A percentile compares a stretch with the other conserved stretches of the same genome.
phyloP scores from a whole-genome alignment of 2,797 vertebrate genomes.

The Aratinga solstitialis region DNA sequence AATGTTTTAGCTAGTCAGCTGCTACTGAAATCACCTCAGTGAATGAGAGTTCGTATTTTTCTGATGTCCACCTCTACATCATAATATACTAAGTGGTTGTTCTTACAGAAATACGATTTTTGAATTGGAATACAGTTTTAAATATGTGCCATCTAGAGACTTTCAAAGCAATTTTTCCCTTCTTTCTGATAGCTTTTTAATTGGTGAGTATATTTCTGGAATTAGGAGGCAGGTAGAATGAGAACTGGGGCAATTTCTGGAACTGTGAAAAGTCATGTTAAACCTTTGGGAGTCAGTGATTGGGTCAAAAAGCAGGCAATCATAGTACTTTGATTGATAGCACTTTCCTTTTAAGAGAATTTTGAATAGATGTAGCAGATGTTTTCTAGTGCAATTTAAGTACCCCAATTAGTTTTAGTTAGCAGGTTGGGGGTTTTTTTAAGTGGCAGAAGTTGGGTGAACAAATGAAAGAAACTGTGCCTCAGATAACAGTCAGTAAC shows the following conservation, averaged over 20 bases:
- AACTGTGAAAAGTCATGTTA: neutral
- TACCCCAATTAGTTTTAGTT: conserved; percentile 14
- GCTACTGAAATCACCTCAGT: neutral
- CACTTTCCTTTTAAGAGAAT: neutral
- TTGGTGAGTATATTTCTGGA: neutral
- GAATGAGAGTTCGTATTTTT: neutral
- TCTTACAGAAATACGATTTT: neutral
- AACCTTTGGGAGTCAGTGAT: neutral
- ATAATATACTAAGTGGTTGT: neutral
- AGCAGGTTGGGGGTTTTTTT: neutral
- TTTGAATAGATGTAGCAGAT: conserved; percentile 3
- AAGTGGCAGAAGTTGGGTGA: neutral
- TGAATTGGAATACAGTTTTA: neutral
- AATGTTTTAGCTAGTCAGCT: neutral
- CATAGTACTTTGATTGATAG: neutral
- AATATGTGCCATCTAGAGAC: neutral
- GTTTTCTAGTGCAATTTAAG: conserved; percentile 36
- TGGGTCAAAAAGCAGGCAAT: neutral
- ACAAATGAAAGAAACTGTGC: conserved; percentile 52
- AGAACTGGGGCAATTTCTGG: neutral
- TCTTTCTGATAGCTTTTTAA: neutral
- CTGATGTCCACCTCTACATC: neutral
- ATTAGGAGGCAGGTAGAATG: neutral
- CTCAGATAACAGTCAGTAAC: conserved; percentile 54
- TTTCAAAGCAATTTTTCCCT: neutral